Evolutionary conservation across 1,140 invertebrate species (phyloP), one percentile per base, ranked within the genome.

Genomic region (Apis mellifera): DNA sequence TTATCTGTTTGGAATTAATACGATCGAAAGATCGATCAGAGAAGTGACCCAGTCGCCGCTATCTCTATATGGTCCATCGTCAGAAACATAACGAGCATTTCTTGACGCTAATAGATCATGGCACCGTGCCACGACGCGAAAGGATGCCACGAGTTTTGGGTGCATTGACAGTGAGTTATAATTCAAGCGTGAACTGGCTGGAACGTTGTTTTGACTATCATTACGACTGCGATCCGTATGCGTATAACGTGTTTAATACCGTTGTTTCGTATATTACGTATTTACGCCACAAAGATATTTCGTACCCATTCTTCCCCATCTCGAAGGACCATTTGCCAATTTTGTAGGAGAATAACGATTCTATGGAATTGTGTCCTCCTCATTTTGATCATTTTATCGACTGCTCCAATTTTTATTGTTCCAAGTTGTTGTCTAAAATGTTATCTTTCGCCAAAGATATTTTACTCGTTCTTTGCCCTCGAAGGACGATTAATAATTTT

Each of bases 91-190:
- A 91, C 89, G 89, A 89, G 74, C 84, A 73, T 82, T 87, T 90
- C 85, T 87, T 82, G 89, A 90, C 89, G 89, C 86, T 88, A 91
- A 91, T 90, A 91, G 90, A 90, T 86, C 75, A 60, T 90, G 90
- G 90, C 90, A 89, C 74, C 32, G 62, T 90, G 90, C 90, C 90
- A 4, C 70, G 62, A 23, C 19, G 23, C 50, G 60, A 55, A 68
- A 66, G 50, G 32, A 42, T 21, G 42, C 83, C 23, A 66, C 69
- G 65, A 84, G 62, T 82, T 57, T 70, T 50, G 32, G 15, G 23
- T n/a, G 64, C 73, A 82, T 82, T 69, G 83, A 84, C 73, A 74
- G 42, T 60, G 76, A 69, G 54, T 60, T n/a, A 78, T 59, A 68
- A 69, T 59, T 78, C 64, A 68, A 57, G 13, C 71, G 32, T 13